Conservation (phyloP, 2,888 invertebrate genomes). For the Falcaria lacertinaria region DNA sequence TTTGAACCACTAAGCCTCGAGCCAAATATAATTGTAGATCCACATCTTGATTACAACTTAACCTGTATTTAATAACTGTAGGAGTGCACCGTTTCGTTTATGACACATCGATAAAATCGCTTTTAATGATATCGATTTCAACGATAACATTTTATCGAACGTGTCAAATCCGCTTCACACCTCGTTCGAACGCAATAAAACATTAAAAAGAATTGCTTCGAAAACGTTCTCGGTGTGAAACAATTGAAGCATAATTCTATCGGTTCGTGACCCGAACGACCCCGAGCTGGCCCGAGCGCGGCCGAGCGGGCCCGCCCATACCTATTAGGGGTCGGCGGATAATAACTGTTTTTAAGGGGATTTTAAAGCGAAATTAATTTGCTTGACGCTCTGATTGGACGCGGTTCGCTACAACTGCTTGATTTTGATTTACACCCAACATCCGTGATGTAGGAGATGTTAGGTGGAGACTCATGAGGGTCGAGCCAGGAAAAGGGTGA, state of each 20-base stretch:
- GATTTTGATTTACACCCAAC: not conserved
- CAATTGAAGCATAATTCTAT: constrained; percentile 71
- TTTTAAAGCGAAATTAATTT: constrained; percentile 29
- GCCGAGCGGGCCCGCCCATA: constrained; percentile 40
- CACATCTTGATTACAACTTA: constrained; percentile 60
- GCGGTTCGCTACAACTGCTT: not conserved
- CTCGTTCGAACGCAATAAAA: constrained; percentile 49
- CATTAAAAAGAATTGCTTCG: constrained; percentile 10
- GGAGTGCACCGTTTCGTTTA: constrained; percentile 22
- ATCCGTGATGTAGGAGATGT: not conserved
- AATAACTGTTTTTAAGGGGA: constrained; percentile 40
- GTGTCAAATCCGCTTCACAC: constrained; percentile 58
- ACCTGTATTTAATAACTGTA: constrained; percentile 58
- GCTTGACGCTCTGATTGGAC: not conserved
- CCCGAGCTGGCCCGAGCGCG: constrained; percentile 22
- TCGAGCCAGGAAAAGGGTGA: too few species aligned
- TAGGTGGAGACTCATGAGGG: not conserved
- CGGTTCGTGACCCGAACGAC: constrained; percentile 28
- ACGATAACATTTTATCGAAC: constrained; percentile 31
- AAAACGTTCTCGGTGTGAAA: constrained; percentile 39
- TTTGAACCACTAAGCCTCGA: constrained; percentile 46
- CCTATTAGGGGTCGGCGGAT: constrained; percentile 45
- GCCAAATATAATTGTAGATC: constrained; percentile 49
- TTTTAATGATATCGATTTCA: constrained; percentile 23
- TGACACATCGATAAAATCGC: not conserved